Base-by-base conservation (phyloP, 1,140 invertebrate genomes). In the Drosophila arizonae region DNA sequence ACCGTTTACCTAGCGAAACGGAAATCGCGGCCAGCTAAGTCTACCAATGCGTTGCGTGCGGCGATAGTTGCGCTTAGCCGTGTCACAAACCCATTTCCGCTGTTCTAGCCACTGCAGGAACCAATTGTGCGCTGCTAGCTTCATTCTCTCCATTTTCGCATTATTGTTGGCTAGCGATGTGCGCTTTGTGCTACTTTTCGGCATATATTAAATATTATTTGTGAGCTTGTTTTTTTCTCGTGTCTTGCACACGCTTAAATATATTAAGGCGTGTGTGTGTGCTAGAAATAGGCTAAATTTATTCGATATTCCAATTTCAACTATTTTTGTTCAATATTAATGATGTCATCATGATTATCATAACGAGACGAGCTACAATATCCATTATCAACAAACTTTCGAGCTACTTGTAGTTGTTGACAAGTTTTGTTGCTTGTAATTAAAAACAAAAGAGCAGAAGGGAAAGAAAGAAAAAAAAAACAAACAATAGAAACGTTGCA, bases 351-450 rank as follows among this genome's bases (percentile, higher is more conserved):
- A 39, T 46, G 48, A 72, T 72, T 61, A 55, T 72, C 56, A 63
- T 63, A 70, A 57, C 36, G 66, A 39, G 30, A 28, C 13, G 10
- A 55, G 24, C 24, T 65, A 30, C 21, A 63, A 39, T 36, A 57
- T 46, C 36, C 60, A 63, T 64, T 64, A 63, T 71, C 26, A 21
- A 41, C 26, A 60, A 24, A 51, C 17, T 21, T 39, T 39, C 3
- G 6, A 66, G 63, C 36, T 72, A 41, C 30, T 51, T 43, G 21
- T 41, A 52, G 15, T 54, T 58, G 77, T 77, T 82, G 46, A 62
- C 62, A 55, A 57, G 21, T 48, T 46, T 81, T 64, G 17, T 13
- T 26, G 54, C 62, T 63, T 81, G 78, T 85, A 81, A 87, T 87
- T 87, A 81, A 72, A 87, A 81, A 75, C 33, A 51, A 72, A 50